Evolutionary conservation across 2,113 vertebrate genomes (phyloP), one percentile per base, ranked within the genome.

Genomic region (Todiramphus saurophagus): DNA sequence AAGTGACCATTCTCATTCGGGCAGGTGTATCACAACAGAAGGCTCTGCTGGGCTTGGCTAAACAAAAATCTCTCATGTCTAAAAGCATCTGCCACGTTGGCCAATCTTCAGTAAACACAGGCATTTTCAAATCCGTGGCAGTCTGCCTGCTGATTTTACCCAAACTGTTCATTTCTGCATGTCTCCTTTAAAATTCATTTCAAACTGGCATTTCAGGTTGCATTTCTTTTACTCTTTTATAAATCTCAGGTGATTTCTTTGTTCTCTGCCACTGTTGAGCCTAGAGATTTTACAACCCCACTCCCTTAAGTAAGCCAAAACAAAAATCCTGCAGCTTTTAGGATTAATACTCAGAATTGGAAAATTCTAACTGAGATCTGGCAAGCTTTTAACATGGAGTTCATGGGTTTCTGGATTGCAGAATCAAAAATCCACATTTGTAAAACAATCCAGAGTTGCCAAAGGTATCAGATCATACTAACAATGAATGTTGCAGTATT

Each of bases 21-120:
- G 79, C 92, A 97, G 96, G 93, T 96, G 90, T 27, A 81, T 16
- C 60, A 68, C 60, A 87, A 96, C 95, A 97, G 92, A 97, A 96
- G 96, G 94, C 80, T 95, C 96, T 90, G 85, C 86, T 96, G 93
- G 86, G 94, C 88, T 96, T 94, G 94, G 94, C 95, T 93, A 95
- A 83, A 89, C 87, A 96, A 94, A 96, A 94, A 86, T 31, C 74
- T 92, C 93, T 93, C 66, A 25, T 28, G 39, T 73, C 83, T 92
- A 2, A 2, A 92, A 95, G 92, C 92, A 95, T 92, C 96, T 97
- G 96, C 88, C 90, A 72, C 2, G 0, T 82, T 95, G 96, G 96
- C 95, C 88, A 84, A 60, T 53, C 96, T 94, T 94, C 96, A 96
- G 94, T 41, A 92, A 87, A 86, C 0, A 4, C 2, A 81, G 56